phyloP scores from a whole-genome alignment of 2,797 vertebrate species.

The Crossoptilon crossoptilon region DNA sequence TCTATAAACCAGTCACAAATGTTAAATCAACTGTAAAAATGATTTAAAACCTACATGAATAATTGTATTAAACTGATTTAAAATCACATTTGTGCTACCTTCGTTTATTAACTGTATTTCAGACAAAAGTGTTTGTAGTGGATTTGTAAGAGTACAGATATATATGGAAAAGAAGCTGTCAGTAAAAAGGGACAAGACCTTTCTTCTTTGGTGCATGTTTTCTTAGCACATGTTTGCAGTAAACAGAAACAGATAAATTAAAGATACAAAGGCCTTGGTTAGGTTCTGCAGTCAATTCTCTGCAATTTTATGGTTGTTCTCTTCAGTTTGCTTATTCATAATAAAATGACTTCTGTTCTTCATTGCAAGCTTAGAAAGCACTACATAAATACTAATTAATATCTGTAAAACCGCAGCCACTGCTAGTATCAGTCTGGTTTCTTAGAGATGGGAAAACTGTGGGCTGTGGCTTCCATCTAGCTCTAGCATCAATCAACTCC shows the following conservation, averaged over 20 bases:
- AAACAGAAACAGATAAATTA: slow-evolving; percentile 35
- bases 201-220: background rate
- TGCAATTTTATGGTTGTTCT: slow-evolving; percentile 48
- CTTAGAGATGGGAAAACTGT: slow-evolving; percentile 16
- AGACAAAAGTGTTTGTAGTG: slow-evolving; percentile 71
- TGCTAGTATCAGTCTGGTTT: slow-evolving; percentile 18
- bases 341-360: slow-evolving; percentile 30
- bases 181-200: background rate
- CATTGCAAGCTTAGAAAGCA: slow-evolving; percentile 41
- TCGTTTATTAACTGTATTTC: slow-evolving; percentile 81
- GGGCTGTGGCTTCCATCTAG: background rate
- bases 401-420: slow-evolving; percentile 14
- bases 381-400: slow-evolving; percentile 53
- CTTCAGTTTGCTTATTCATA: slow-evolving; percentile 47
- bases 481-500: background rate
- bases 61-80: slow-evolving; percentile 86
- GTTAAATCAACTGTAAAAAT: slow-evolving; percentile 85
- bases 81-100: slow-evolving; percentile 80
- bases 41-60: slow-evolving; percentile 84
- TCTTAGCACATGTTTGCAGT: background rate
- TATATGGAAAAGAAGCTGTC: slow-evolving; percentile 5
- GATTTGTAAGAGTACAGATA: slow-evolving; percentile 62
- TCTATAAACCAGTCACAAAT: slow-evolving; percentile 85
- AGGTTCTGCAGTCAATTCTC: slow-evolving; percentile 52
- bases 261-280: slow-evolving; percentile 49